A percentile compares a stretch with the other conserved stretches of the same genome.
phyloP scores from a whole-genome alignment of 2,888 invertebrate species.

The Hanleya hanleyi region DNA sequence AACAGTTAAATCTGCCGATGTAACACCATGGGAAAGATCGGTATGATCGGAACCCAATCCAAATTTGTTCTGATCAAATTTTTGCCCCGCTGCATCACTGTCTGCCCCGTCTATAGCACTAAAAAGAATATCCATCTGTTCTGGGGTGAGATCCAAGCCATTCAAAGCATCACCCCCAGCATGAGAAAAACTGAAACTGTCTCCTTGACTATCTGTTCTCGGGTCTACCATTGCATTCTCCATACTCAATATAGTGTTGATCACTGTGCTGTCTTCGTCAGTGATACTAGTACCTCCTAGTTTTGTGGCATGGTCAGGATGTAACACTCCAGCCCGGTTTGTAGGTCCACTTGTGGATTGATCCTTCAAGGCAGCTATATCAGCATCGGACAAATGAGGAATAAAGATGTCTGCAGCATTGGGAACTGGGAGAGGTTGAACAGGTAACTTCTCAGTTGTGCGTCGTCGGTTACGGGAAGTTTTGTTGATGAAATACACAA shows the following conservation, averaged over 20 bases:
- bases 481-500: constrained; percentile 72
- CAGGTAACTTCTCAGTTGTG: constrained; percentile 46
- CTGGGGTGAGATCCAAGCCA: constrained; percentile 46
- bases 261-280: constrained; percentile 61
- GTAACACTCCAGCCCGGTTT: background rate
- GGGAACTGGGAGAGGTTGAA: constrained; percentile 35
- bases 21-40: too few relatives aligned
- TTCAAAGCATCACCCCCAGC: background rate
- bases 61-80: background rate
- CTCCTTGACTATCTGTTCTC: background rate
- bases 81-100: constrained; percentile 40
- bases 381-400: constrained; percentile 64
- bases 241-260: constrained; percentile 64
- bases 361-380: constrained; percentile 56
- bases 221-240: constrained; percentile 40
- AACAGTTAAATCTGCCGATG: too few relatives aligned
- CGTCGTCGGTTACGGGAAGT: constrained; percentile 60
- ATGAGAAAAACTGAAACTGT: background rate
- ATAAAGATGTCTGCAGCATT: constrained; percentile 58
- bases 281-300: constrained; percentile 13
- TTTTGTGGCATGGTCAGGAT: too few relatives aligned
- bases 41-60: background rate
- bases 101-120: constrained; percentile 62
- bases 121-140: constrained; percentile 57
- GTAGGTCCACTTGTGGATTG: constrained; percentile 1